phyloP scores from a whole-genome alignment of 2,113 vertebrate species.

The Vulpes lagopus region DNA sequence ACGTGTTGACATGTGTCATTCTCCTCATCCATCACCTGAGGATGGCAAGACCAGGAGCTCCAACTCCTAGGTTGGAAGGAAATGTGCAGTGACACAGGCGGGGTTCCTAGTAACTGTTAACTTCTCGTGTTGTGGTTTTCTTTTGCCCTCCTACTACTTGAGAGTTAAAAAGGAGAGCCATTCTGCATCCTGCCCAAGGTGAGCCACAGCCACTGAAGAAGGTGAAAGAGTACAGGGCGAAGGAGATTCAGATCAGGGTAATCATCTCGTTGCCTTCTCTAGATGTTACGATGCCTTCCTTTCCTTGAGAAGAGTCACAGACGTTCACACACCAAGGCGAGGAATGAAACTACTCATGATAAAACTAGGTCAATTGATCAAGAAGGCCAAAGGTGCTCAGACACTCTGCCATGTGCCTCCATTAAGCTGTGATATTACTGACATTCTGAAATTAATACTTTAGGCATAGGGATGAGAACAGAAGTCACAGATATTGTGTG shows the following conservation, averaged over 20 bases:
- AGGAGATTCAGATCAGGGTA: background rate
- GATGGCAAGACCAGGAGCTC: accelerated
- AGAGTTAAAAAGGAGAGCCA: background rate
- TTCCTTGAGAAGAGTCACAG: background rate
- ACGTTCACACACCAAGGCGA: background rate
- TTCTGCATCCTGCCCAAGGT: background rate
- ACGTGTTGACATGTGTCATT: accelerated
- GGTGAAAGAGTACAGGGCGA: background rate
- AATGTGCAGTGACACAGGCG: accelerated
- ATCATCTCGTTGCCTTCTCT: background rate
- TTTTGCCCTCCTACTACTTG: background rate
- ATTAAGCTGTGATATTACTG: background rate
- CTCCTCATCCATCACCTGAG: accelerated
- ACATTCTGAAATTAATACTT: slow-evolving; percentile 65
- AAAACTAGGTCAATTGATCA: slow-evolving; percentile 62
- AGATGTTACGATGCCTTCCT: background rate
- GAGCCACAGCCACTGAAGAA: accelerated
- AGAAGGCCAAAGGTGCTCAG: slow-evolving; percentile 38
- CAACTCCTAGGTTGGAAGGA: background rate
- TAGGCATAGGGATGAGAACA: slow-evolving; percentile 27
- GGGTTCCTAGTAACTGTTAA: background rate
- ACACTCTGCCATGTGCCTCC: background rate
- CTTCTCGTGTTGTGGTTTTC: background rate
- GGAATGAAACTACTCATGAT: slow-evolving; percentile 39
- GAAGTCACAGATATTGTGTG: background rate